A percentile compares a stretch with the other conserved stretches of the same genome.
Evolutionary conservation across 2,888 invertebrate genomes (phyloP).

Genomic region (Stenchaetothrips biformis): DNA sequence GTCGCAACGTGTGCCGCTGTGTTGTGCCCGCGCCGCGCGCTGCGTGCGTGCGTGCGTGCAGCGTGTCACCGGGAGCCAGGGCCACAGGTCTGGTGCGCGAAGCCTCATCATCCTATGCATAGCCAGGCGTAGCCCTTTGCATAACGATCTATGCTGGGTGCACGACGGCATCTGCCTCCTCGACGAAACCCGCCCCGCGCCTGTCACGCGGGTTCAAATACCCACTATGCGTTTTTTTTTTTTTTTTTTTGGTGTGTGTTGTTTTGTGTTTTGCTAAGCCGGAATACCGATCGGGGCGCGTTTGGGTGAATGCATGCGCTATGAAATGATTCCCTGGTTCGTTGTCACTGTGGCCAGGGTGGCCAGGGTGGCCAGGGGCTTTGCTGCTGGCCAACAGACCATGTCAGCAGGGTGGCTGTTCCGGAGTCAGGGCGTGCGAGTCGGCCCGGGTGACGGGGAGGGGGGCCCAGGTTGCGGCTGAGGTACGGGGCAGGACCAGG

Average conservation of each 20-base stretch:
- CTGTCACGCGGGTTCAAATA: not conserved
- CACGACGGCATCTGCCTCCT: not conserved
- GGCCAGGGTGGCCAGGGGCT: not conserved
- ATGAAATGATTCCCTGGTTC: not conserved
- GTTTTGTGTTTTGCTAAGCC: no score
- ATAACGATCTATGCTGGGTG: not conserved
- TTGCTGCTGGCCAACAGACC: slow-evolving; percentile 5
- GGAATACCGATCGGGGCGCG: no score
- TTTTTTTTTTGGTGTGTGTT: no score
- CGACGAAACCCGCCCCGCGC: not conserved
- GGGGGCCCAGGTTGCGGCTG: not conserved
- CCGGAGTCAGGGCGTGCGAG: not conserved
- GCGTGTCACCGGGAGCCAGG: no score
- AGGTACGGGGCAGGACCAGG: not conserved
- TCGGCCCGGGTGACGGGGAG: not conserved
- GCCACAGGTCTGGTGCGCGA: not conserved
- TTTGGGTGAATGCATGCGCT: no score
- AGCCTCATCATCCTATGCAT: not conserved
- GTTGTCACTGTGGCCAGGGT: not conserved
- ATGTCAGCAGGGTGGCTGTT: slow-evolving; percentile 13
- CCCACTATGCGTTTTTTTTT: no score
- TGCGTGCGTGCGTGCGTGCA: no score
- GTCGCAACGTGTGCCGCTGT: not conserved
- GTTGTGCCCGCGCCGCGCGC: not conserved
- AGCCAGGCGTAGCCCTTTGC: not conserved